Evolutionary conservation across 2,797 vertebrate species (phyloP).

Genomic region (Enoplosus armatus): DNA sequence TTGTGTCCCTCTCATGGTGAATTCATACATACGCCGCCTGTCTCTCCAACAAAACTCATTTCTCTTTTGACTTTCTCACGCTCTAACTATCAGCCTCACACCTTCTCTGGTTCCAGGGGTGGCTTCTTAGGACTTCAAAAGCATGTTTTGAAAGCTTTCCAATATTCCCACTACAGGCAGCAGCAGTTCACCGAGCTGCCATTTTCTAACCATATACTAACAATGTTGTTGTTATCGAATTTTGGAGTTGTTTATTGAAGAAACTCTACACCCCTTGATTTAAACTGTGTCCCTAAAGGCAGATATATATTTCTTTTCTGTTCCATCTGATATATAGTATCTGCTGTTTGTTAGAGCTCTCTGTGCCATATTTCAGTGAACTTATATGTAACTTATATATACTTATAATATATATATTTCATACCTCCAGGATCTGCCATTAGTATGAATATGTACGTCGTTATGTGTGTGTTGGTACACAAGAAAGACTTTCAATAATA

Average conservation of each 20-base stretch:
- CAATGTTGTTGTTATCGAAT: background rate
- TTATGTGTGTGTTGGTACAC: background rate
- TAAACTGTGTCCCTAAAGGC: background rate
- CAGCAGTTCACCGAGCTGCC: background rate
- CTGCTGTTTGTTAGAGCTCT: background rate
- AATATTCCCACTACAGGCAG: conserved; percentile 17
- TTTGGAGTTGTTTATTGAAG: background rate
- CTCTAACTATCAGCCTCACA: conserved; percentile 19
- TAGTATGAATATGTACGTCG: background rate
- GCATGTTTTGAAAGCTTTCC: conserved; percentile 39
- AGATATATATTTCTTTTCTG: conserved; percentile 1
- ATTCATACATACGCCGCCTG: conserved; percentile 12
- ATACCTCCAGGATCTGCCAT: background rate
- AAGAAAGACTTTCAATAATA: background rate
- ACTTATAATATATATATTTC: too few species aligned
- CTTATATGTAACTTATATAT: too few species aligned
- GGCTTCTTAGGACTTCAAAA: conserved; percentile 33
- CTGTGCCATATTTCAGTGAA: background rate
- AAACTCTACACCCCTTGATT: background rate
- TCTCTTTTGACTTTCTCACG: conserved; percentile 21
- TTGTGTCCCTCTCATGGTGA: conserved; percentile 28
- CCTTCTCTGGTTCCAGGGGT: conserved; percentile 13
- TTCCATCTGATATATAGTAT: background rate
- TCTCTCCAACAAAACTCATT: conserved; percentile 16
- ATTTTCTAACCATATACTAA: conserved; percentile 24